phyloP scores from a whole-genome alignment of 1,140 invertebrate genomes.

The Drosophila navojoa region DNA sequence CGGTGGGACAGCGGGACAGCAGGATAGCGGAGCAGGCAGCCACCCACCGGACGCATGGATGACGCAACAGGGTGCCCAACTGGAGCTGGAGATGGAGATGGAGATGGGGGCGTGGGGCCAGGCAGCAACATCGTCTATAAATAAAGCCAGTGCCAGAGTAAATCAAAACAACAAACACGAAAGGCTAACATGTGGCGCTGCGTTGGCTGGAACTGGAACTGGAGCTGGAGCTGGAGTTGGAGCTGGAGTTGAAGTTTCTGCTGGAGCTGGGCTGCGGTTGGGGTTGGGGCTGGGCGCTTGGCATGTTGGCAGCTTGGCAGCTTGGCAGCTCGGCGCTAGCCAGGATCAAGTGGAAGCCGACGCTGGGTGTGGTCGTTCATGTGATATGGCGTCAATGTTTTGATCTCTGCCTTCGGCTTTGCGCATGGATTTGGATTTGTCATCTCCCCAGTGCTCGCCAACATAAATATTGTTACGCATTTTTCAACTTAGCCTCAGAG shows the following conservation, averaged over 20 bases:
- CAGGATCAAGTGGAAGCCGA: constrained; percentile 71
- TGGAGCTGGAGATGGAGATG: neutral
- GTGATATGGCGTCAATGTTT: constrained; percentile 42
- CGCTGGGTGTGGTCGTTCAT: constrained; percentile 64
- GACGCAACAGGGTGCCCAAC: constrained; percentile 72
- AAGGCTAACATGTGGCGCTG: constrained; percentile 66
- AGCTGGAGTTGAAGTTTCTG: neutral
- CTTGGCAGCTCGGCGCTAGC: constrained; percentile 36
- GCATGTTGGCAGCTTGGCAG: constrained; percentile 32
- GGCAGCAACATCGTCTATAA: constrained; percentile 62
- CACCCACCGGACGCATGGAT: constrained; percentile 75
- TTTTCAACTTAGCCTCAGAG: constrained; percentile 24
- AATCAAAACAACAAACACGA: constrained; percentile 77
- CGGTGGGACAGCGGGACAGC: neutral
- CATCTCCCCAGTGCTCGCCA: constrained; percentile 53
- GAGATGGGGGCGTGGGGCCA: neutral
- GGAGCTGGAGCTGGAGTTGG: constrained; percentile 1
- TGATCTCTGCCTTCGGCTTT: constrained; percentile 10
- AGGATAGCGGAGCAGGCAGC: constrained; percentile 44
- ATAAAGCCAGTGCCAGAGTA: constrained; percentile 70
- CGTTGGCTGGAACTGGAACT: constrained; percentile 11
- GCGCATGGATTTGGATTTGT: constrained; percentile 65
- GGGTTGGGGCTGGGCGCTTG: constrained; percentile 5
- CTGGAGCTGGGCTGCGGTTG: neutral
- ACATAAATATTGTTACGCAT: constrained; percentile 75